Percentiles rank a stretch among this genome's conserved stretches.
Conservation (phyloP, 2,113 vertebrate genomes). For the Lagopus leucura region DNA sequence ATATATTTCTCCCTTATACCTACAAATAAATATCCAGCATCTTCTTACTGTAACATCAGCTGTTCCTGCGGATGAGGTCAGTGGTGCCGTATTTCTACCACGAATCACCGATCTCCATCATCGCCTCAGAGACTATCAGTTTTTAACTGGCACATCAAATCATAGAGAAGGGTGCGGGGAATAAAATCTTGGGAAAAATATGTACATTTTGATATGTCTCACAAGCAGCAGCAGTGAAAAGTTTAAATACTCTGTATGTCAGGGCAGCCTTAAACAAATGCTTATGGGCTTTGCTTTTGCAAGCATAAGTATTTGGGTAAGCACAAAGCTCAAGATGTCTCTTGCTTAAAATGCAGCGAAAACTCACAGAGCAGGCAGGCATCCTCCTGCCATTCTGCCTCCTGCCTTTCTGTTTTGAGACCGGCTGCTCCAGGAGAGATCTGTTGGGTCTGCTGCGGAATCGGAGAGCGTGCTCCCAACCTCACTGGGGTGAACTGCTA, state of each 20-base stretch:
- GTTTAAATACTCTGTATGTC: conserved; percentile 50
- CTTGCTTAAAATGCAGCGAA: conserved; percentile 63
- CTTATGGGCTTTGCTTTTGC: conserved; percentile 65
- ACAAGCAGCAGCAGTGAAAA: conserved; percentile 28
- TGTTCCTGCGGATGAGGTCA: conserved; percentile 74
- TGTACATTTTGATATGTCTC: conserved; percentile 47
- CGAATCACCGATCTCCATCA: conserved; percentile 32
- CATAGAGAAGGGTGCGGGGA: conserved; percentile 11
- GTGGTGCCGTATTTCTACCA: conserved; percentile 55
- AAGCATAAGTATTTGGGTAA: conserved; percentile 48
- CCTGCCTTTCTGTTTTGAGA: background rate
- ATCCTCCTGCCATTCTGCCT: conserved; percentile 55
- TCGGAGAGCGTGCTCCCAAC: background rate
- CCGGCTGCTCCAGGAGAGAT: conserved; percentile 9
- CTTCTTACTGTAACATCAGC: conserved; percentile 70
- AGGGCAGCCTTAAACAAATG: conserved; percentile 71
- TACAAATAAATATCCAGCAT: conserved; percentile 79
- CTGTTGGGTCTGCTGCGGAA: conserved; percentile 24
- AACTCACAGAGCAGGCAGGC: conserved; percentile 46
- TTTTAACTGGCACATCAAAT: conserved; percentile 60
- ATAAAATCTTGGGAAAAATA: conserved; percentile 34
- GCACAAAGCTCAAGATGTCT: conserved; percentile 61
- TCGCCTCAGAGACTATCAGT: conserved; percentile 19
- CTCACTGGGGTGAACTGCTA: background rate
- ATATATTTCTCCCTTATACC: conserved; percentile 81